phyloP scores from a whole-genome alignment of 1,140 invertebrate species.

The Trichogramma pretiosum region DNA sequence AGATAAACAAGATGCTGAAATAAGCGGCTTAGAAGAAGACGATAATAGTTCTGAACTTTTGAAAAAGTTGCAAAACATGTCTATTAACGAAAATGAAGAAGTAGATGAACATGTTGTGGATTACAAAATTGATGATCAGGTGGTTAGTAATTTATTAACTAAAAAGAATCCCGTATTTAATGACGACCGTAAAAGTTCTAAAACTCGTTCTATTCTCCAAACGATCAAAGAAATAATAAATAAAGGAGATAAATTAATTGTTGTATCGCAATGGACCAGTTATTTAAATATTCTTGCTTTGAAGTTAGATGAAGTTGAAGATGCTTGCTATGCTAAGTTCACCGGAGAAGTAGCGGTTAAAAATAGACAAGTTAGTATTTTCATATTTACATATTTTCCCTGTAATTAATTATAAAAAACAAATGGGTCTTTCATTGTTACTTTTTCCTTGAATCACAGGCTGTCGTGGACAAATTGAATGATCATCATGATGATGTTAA shows the following conservation, averaged over 20 bases:
- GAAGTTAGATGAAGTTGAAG: slow-evolving; percentile 46
- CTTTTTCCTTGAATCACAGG: slow-evolving; percentile 22
- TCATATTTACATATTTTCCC: background rate
- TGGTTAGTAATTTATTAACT: slow-evolving; percentile 45
- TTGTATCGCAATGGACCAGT: slow-evolving; percentile 82
- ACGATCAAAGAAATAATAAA: slow-evolving; percentile 50
- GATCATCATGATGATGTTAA: slow-evolving; percentile 39
- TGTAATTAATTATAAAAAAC: background rate
- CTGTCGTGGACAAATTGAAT: slow-evolving; percentile 67
- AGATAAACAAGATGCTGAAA: slow-evolving; percentile 42
- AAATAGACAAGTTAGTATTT: slow-evolving; percentile 32
- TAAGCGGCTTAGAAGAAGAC: slow-evolving; percentile 36
- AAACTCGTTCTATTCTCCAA: slow-evolving; percentile 41
- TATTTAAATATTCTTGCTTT: slow-evolving; percentile 60
- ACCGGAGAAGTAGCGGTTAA: slow-evolving; percentile 58
- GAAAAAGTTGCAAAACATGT: slow-evolving; percentile 45
- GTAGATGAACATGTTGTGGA: slow-evolving; percentile 35
- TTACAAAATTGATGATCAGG: slow-evolving; percentile 29
- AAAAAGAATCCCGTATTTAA: slow-evolving; percentile 63
- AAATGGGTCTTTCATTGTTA: background rate
- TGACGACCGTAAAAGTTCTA: slow-evolving; percentile 51
- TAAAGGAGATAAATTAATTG: slow-evolving; percentile 61
- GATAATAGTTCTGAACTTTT: slow-evolving; percentile 47
- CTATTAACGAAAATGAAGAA: slow-evolving; percentile 33
- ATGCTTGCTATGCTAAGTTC: slow-evolving; percentile 53